These are phyloP conservation scores for Ciona savignyi DNA, from an alignment of 23 tunicate species.

Conservation along the genomic window DNA sequence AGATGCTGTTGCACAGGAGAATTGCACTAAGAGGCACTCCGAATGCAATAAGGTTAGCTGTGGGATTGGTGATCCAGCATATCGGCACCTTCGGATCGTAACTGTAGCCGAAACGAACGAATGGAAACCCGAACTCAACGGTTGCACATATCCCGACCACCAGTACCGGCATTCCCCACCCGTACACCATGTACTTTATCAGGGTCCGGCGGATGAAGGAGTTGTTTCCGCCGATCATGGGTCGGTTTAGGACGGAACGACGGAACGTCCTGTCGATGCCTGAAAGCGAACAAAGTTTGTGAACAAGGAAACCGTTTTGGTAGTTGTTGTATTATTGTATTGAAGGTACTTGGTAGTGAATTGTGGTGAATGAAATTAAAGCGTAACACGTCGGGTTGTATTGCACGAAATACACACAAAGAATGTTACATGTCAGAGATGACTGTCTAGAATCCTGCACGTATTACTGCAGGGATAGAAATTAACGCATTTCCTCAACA, in stretches of 20 bases:
- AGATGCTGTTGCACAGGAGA: constrained; percentile 41
- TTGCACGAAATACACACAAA: not conserved
- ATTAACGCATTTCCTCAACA: too few relatives aligned
- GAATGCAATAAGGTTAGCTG: constrained; percentile 65
- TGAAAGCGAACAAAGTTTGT: too few relatives aligned
- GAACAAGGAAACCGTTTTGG: too few relatives aligned
- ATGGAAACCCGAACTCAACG: constrained; percentile 40
- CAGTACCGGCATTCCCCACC: constrained; percentile 70
- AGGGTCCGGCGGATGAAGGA: constrained; percentile 3
- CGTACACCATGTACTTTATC: constrained; percentile 59
- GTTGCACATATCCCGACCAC: constrained; percentile 51
- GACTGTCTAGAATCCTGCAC: too few relatives aligned
- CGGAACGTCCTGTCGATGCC: constrained; percentile 59
- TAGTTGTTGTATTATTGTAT: too few relatives aligned
- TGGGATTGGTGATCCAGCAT: constrained; percentile 88
- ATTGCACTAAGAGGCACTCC: constrained; percentile 67
- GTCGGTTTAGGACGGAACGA: constrained; percentile 25
- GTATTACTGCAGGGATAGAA: too few relatives aligned
- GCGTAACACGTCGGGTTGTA: not conserved
- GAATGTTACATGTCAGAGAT: not conserved
- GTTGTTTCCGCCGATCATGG: not conserved
- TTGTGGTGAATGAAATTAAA: too few relatives aligned
- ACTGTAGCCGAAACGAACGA: constrained; percentile 44
- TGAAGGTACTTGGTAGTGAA: not conserved
- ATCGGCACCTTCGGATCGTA: constrained; percentile 19